Conservation (phyloP, 2,888 invertebrate species). For the Piscicola geometra region DNA sequence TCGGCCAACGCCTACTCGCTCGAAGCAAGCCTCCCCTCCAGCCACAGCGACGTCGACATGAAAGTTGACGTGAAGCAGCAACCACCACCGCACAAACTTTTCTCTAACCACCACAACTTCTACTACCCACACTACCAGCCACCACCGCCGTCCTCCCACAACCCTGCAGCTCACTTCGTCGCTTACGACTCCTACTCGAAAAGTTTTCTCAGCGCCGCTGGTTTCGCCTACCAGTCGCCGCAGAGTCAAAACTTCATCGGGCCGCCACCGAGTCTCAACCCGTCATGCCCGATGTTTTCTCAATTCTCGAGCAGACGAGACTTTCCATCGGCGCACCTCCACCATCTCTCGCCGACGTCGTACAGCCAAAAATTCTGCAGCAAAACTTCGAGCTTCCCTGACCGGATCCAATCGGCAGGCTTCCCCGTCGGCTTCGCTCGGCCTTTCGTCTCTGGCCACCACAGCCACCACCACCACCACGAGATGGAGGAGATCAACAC, state of each 20-base stretch:
- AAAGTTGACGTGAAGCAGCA: slow-evolving; percentile 13
- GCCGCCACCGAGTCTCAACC: not conserved
- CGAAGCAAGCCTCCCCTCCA: not conserved
- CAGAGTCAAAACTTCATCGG: slow-evolving; percentile 27
- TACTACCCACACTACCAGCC: slow-evolving; percentile 23
- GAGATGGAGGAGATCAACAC: slow-evolving; percentile 73
- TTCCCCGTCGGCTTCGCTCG: slow-evolving; percentile 17
- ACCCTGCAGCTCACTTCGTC: slow-evolving; percentile 7
- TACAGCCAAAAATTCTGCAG: slow-evolving; percentile 25
- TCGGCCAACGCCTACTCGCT: not conserved
- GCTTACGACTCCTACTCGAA: slow-evolving; percentile 31
- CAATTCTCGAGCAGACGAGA: slow-evolving; percentile 24
- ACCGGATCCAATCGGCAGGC: slow-evolving; percentile 17
- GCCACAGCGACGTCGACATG: not conserved
- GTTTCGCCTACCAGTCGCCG: slow-evolving; percentile 24
- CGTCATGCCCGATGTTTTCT: slow-evolving; percentile 16
- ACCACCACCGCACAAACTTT: not conserved
- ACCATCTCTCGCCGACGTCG: slow-evolving; percentile 10
- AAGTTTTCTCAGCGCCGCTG: slow-evolving; percentile 23
- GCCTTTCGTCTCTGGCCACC: slow-evolving; percentile 8
- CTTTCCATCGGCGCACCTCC: slow-evolving; percentile 13
- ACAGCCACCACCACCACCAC: slow-evolving; percentile 45
- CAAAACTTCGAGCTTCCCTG: slow-evolving; percentile 15
- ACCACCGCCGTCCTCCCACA: not conserved
- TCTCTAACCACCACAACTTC: slow-evolving; percentile 12